Evolutionary conservation across 2,888 invertebrate species (phyloP), one percentile per base, ranked within the genome.

Genomic region (Adelphocoris suturalis): DNA sequence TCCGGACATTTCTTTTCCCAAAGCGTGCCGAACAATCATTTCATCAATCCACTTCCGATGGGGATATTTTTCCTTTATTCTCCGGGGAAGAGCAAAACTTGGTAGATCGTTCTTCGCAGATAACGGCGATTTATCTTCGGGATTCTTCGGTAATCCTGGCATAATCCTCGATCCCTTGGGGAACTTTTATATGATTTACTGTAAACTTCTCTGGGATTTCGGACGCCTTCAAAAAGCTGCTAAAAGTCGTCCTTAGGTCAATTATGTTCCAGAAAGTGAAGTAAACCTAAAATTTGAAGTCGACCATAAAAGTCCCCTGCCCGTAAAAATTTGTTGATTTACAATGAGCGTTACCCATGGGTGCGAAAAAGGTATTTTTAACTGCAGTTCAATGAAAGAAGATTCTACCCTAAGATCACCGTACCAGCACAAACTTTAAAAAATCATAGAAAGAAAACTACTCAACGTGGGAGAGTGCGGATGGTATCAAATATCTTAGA

Each of bases 11-110:
- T 68, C 68, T 68, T 68, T 11, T 12, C 68, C 0, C 19, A 7
- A 27, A 68, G 68, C 23, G 68, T 23, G 68, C 27, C 68, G 68
- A 68, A 68, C n/a, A 11, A 68, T 68, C 68, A 68, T 68, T 68
- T 68, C 68, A 68, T 68, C 68, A 68, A 68, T 11, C 68, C 27
- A 7, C 27, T 68, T 27, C 23, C 68, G 23, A 68, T 2, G 27
- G 68, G 68, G 23, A 68, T 68, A 37, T 37, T 27, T 12, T 68
- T 68, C 68, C 11, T 19, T 23, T 23, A 68, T 68, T 57, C 68
- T 27, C 19, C 68, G 23, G 68, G 68, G 19, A 23, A 11, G 23
- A 68, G 68, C 23, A 13, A 19, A 68, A 68, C 68, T 68, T 68
- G 68, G 61, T 19, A 12, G 68, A 68, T 68, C 68, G 4, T 68